A percentile compares a stretch with the other conserved stretches of the same genome.
Conservation (phyloP, 2,888 invertebrate genomes). For the Dynastes hyllus region DNA sequence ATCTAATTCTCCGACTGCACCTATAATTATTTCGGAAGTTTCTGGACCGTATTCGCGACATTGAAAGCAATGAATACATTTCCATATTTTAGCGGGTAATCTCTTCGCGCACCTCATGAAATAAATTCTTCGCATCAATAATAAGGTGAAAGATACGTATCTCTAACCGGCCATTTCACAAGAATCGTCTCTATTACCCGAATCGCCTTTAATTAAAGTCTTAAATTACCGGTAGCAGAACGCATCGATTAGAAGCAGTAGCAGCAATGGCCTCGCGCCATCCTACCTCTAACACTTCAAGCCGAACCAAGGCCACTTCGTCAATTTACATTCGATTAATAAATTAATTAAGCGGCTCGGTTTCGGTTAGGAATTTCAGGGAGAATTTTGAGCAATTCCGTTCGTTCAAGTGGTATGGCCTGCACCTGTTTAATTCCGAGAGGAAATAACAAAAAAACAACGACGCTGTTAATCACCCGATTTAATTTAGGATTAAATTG, state of each 20-base stretch:
- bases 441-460: background rate
- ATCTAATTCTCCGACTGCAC: too few relatives aligned
- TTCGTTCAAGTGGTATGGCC: background rate
- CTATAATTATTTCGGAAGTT: too few relatives aligned
- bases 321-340: constrained; percentile 17
- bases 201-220: constrained; percentile 5
- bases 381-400: background rate
- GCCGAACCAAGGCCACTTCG: constrained; percentile 3
- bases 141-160: too few relatives aligned
- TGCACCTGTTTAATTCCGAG: background rate
- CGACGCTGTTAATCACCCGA: background rate
- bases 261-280: background rate
- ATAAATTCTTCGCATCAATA: too few relatives aligned
- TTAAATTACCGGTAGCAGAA: background rate
- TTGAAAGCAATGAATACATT: too few relatives aligned
- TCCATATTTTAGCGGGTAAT: too few relatives aligned
- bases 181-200: background rate
- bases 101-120: too few relatives aligned
- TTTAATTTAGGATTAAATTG: constrained; percentile 4
- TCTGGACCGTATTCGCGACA: too few relatives aligned
- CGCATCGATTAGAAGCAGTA: too few relatives aligned
- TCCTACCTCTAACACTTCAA: background rate
- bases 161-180: background rate
- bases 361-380: constrained; percentile 2
- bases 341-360: constrained; percentile 14